Percentiles rank a stretch among this genome's conserved stretches.
These are phyloP conservation scores for Parasteatoda lunata DNA, from an alignment of 2,888 invertebrate species.

Conservation along the genomic window DNA sequence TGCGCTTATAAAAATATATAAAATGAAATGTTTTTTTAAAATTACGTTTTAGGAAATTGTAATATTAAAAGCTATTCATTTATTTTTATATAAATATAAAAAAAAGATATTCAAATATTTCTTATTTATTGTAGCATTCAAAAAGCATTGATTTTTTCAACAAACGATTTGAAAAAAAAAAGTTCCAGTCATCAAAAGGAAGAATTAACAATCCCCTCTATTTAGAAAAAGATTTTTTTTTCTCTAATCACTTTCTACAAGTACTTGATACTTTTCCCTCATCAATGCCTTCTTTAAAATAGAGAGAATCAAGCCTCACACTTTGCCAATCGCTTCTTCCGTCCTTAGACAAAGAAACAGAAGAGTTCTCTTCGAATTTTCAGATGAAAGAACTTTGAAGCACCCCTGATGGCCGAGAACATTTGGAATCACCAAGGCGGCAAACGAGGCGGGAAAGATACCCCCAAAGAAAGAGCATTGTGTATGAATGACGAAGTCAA, in stretches of 20 bases:
- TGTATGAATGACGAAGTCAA: slow-evolving; percentile 9
- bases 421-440: slow-evolving; percentile 2
- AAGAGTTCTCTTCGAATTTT: neutral
- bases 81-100: too few relatives aligned
- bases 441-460: neutral
- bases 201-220: neutral
- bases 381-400: neutral
- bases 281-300: too few relatives aligned
- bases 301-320: neutral
- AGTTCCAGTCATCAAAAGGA: neutral
- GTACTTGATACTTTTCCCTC: too few relatives aligned
- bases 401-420: slow-evolving; percentile 3
- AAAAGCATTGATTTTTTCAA: too few relatives aligned
- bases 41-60: too few relatives aligned
- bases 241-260: neutral
- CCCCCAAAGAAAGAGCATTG: neutral
- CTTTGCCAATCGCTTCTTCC: neutral
- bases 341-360: neutral
- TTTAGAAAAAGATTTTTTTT: neutral
- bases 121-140: too few relatives aligned
- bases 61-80: too few relatives aligned
- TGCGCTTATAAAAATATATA: too few relatives aligned
- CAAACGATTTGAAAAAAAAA: too few relatives aligned
- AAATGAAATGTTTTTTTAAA: too few relatives aligned
- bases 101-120: too few relatives aligned